phyloP scores from a whole-genome alignment of 2,797 vertebrate species.

The Pipistrellus pipistrellus region DNA sequence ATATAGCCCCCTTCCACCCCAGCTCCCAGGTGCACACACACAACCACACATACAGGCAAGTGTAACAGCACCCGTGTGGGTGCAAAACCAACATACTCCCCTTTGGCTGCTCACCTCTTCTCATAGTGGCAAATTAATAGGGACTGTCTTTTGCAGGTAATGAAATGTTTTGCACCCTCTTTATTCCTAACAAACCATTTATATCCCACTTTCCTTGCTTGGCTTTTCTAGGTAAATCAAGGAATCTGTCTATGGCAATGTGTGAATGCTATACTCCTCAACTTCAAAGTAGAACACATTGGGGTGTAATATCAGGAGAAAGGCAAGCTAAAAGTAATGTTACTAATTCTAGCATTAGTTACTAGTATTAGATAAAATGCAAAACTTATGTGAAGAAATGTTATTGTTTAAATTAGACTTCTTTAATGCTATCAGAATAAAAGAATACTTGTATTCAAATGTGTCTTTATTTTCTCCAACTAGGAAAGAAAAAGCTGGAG shows the following conservation, averaged over 20 bases:
- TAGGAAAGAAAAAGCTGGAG: not conserved
- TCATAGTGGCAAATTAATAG: not conserved
- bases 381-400: conserved; percentile 3
- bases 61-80: not conserved
- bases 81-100: not conserved
- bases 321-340: not conserved
- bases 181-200: not conserved
- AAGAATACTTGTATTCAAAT: not conserved
- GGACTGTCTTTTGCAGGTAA: not conserved
- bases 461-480: not conserved
- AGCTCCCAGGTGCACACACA: not conserved
- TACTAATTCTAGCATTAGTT: not conserved
- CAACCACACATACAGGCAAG: not conserved
- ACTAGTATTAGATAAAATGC: conserved; percentile 4
- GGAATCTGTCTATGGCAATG: not conserved
- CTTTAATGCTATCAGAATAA: not conserved
- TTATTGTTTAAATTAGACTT: conserved; percentile 39
- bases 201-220: not conserved
- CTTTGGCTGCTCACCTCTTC: not conserved
- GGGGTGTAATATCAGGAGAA: not conserved
- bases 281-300: not conserved
- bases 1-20: not conserved
- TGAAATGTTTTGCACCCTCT: not conserved
- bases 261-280: not conserved
- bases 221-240: not conserved